Conservation (phyloP, 2,113 vertebrate genomes). For the Bucco capensis region DNA sequence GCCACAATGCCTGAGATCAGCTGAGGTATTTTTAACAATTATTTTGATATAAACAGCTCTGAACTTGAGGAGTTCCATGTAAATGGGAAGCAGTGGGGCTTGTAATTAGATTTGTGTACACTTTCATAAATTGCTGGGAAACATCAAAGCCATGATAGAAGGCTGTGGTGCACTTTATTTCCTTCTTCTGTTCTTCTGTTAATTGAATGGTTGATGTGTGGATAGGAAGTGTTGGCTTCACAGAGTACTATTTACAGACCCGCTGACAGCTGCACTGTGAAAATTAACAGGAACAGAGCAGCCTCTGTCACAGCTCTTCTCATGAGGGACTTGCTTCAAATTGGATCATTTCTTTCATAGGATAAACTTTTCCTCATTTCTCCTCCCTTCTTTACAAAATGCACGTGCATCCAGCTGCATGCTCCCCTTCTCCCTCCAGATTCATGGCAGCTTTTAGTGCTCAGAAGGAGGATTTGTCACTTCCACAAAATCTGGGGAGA, state of each 20-base stretch:
- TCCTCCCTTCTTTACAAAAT: neutral
- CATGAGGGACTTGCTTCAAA: constrained; percentile 64
- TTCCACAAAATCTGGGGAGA: neutral
- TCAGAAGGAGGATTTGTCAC: neutral
- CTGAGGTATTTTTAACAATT: constrained; percentile 70
- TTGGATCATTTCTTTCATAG: constrained; percentile 64
- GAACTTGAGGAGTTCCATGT: constrained; percentile 71
- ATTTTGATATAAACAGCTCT: constrained; percentile 73
- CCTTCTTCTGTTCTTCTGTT: constrained; percentile 74
- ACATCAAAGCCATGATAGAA: constrained; percentile 73
- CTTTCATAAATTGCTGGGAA: constrained; percentile 76
- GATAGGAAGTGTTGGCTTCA: constrained; percentile 71
- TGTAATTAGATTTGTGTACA: constrained; percentile 78
- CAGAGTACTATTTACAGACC: constrained; percentile 72
- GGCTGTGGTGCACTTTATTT: constrained; percentile 70
- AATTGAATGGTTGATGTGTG: constrained; percentile 78
- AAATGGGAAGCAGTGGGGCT: constrained; percentile 76
- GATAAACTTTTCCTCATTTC: constrained; percentile 31
- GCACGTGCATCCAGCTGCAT: constrained; percentile 9
- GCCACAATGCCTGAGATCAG: constrained; percentile 20
- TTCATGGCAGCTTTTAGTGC: neutral
- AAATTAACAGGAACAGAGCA: constrained; percentile 75
- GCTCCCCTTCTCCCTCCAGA: neutral
- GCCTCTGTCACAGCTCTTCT: constrained; percentile 65
- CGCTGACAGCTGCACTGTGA: constrained; percentile 74